These are phyloP conservation scores for Acanthacorydalis orientalis DNA, from an alignment of 2,888 invertebrate genomes.

Conservation along the genomic window DNA sequence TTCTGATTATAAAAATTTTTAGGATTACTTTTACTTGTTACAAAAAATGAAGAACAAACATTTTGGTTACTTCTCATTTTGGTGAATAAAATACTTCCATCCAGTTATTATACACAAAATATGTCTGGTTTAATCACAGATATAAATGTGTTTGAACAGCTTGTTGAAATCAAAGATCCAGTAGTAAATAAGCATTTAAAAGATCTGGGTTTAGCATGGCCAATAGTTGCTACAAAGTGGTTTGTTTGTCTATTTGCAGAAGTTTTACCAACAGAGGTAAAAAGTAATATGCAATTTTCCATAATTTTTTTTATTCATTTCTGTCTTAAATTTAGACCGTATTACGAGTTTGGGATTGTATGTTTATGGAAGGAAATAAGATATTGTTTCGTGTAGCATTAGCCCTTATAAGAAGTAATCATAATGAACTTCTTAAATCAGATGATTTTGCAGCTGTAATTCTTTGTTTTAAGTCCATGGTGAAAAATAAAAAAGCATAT, in stretches of 20 bases:
- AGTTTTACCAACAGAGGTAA: slow-evolving; percentile 74
- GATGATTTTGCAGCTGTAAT: slow-evolving; percentile 69
- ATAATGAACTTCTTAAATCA: slow-evolving; percentile 52
- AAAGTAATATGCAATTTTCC: not conserved
- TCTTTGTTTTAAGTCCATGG: slow-evolving; percentile 67
- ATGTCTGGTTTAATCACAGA: slow-evolving; percentile 83
- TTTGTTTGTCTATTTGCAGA: slow-evolving; percentile 89
- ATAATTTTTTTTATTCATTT: not conserved
- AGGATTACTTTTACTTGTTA: slow-evolving; percentile 68
- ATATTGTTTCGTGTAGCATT: slow-evolving; percentile 80
- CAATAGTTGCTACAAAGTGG: slow-evolving; percentile 87
- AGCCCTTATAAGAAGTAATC: slow-evolving; percentile 61
- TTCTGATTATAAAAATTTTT: slow-evolving; percentile 6
- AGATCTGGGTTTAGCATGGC: slow-evolving; percentile 71
- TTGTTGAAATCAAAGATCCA: slow-evolving; percentile 68
- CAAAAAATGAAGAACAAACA: slow-evolving; percentile 77
- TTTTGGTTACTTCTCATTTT: slow-evolving; percentile 88
- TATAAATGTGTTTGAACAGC: slow-evolving; percentile 74
- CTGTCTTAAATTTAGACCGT: slow-evolving; percentile 47
- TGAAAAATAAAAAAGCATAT: slow-evolving; percentile 57
- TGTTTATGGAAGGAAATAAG: slow-evolving; percentile 89
- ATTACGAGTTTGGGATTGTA: slow-evolving; percentile 86
- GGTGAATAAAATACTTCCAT: slow-evolving; percentile 71
- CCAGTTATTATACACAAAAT: slow-evolving; percentile 71
- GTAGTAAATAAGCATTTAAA: slow-evolving; percentile 67